Evolutionary conservation across 2,113 vertebrate genomes (phyloP).

Genomic region (Paedocypris sp.): DNA sequence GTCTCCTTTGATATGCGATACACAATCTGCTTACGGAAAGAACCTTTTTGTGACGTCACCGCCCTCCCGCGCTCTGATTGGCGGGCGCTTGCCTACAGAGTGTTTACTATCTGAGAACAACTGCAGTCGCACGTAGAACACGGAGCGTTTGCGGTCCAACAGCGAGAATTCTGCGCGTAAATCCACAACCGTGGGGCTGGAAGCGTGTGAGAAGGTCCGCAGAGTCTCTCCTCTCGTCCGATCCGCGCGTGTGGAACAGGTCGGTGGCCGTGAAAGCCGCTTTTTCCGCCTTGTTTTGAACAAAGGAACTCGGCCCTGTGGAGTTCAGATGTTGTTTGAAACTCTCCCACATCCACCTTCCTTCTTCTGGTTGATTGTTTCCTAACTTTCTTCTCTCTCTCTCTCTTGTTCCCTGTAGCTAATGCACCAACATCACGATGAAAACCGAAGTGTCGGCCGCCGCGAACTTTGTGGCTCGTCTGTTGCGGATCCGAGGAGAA

Average conservation of each 20-base stretch:
- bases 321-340: background rate
- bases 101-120: slow-evolving; percentile 42
- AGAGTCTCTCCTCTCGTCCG: background rate
- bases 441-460: slow-evolving; percentile 59
- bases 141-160: slow-evolving; percentile 5
- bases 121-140: background rate
- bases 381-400: background rate
- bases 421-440: slow-evolving; percentile 41
- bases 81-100: slow-evolving; percentile 8
- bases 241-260: background rate
- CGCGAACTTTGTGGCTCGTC: slow-evolving; percentile 56
- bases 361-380: background rate
- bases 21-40: background rate
- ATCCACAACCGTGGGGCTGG: background rate
- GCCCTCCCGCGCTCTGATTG: slow-evolving; percentile 1
- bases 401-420: no score
- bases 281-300: slow-evolving; percentile 30
- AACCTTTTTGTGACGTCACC: slow-evolving; percentile 26
- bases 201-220: background rate
- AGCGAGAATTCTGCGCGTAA: background rate
- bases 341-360: background rate
- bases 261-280: background rate
- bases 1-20: background rate
- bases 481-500: slow-evolving; percentile 53
- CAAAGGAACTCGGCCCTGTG: slow-evolving; percentile 36